Conservation (phyloP, 2,888 invertebrate genomes). For the Machimus atricapillus region DNA sequence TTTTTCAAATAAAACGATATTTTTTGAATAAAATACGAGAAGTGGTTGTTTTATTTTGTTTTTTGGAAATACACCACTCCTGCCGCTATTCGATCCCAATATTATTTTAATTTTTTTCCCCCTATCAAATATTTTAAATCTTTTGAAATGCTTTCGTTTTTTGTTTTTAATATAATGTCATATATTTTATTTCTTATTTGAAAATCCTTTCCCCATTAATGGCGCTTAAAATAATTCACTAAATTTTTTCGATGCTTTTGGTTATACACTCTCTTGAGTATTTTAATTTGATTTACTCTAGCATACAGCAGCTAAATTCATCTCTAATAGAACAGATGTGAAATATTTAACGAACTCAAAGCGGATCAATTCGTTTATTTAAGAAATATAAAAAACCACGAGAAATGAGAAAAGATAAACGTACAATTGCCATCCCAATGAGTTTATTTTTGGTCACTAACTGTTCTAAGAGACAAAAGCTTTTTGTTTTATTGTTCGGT, state of each 20-base stretch:
- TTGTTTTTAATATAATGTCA: not conserved
- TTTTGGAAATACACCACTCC: conserved; percentile 36
- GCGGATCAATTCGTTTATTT: not conserved
- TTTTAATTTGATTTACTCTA: not conserved
- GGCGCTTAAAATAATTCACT: not conserved
- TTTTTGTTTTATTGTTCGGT: too few relatives aligned
- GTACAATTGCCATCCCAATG: too few relatives aligned
- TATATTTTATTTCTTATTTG: not conserved
- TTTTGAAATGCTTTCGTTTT: not conserved
- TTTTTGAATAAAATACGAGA: conserved; percentile 36
- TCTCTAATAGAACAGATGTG: not conserved
- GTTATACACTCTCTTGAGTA: not conserved
- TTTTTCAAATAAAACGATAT: conserved; percentile 26
- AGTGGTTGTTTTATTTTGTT: conserved; percentile 41
- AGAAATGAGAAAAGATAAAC: too few relatives aligned
- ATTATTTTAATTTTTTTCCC: conserved; percentile 1
- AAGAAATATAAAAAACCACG: too few relatives aligned
- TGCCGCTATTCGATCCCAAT: not conserved
- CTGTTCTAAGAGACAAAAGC: too few relatives aligned
- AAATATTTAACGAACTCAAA: not conserved
- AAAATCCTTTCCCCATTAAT: not conserved
- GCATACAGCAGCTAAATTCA: not conserved
- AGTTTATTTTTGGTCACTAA: too few relatives aligned
- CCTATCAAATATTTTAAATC: not conserved
- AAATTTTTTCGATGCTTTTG: not conserved